Percentiles rank a stretch among this genome's conserved stretches.
Evolutionary conservation across 2,888 invertebrate genomes (phyloP).

Genomic region (Neoascia interrupta): DNA sequence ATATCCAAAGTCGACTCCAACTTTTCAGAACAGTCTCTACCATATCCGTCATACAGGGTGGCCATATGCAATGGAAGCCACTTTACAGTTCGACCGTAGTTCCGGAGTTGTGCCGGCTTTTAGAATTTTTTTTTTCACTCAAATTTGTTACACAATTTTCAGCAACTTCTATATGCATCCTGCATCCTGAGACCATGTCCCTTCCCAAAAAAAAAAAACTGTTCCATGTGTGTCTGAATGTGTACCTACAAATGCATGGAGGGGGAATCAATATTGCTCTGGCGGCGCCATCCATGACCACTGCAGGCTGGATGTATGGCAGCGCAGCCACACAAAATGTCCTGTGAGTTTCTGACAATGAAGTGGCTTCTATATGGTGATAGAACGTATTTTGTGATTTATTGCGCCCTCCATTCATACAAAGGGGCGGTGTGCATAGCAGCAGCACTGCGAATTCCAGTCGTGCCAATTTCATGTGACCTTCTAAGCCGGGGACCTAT

Average conservation of each 20-base stretch:
- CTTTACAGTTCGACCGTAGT: conserved; percentile 40
- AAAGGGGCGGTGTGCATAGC: conserved; percentile 18
- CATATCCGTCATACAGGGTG: conserved; percentile 41
- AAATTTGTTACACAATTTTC: conserved; percentile 66
- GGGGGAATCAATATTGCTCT: conserved; percentile 61
- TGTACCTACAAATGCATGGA: conserved; percentile 52
- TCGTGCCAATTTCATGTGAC: conserved; percentile 63
- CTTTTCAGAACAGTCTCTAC: conserved; percentile 17
- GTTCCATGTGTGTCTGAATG: conserved; percentile 34
- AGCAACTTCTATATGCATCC: conserved; percentile 33
- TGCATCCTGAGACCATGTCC: background rate
- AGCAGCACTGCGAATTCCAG: conserved; percentile 35
- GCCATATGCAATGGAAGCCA: conserved; percentile 49
- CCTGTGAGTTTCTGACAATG: conserved; percentile 64
- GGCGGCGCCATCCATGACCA: conserved; percentile 64
- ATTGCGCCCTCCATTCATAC: conserved; percentile 50
- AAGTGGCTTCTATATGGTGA: conserved; percentile 60
- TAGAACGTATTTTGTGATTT: conserved; percentile 67
- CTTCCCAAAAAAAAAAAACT: background rate
- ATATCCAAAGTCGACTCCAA: no score
- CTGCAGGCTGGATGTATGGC: conserved; percentile 39
- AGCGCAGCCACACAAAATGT: conserved; percentile 51
- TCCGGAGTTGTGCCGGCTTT: conserved; percentile 34
- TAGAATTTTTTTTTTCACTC: conserved; percentile 2
- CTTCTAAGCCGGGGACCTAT: conserved; percentile 39